A percentile compares a stretch with the other conserved stretches of the same genome.
These are phyloP conservation scores for Remorina albescens DNA, from an alignment of 2,797 vertebrate genomes.

Conservation along the genomic window DNA sequence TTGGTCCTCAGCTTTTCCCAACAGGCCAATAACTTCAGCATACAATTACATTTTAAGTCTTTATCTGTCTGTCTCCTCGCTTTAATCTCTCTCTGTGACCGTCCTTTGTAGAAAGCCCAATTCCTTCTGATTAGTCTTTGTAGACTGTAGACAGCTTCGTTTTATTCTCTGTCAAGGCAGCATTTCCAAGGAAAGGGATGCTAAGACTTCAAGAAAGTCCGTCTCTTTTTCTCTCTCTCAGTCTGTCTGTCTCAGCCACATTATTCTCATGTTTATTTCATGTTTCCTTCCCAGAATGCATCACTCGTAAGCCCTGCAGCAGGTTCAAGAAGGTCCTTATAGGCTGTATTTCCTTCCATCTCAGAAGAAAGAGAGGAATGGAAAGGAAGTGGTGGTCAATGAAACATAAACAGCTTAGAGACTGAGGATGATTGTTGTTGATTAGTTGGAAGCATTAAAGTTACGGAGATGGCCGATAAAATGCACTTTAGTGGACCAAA, in stretches of 20 bases:
- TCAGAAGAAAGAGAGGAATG: constrained; percentile 41
- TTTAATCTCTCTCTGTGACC: constrained; percentile 62
- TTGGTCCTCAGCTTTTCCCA: constrained; percentile 71
- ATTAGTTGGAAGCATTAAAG: constrained; percentile 29
- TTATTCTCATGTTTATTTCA: constrained; percentile 80
- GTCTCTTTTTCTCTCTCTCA: background rate
- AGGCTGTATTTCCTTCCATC: constrained; percentile 44
- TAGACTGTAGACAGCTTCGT: constrained; percentile 55
- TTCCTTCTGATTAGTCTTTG: constrained; percentile 63
- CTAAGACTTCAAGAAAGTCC: constrained; percentile 33
- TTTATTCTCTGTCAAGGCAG: constrained; percentile 52
- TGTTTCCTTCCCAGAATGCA: constrained; percentile 68
- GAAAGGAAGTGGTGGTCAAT: constrained; percentile 33
- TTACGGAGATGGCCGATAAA: constrained; percentile 5
- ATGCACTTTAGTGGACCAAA: background rate
- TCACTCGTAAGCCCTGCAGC: constrained; percentile 62
- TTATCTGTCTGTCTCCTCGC: constrained; percentile 61
- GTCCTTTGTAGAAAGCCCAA: constrained; percentile 56
- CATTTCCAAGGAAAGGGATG: constrained; percentile 41
- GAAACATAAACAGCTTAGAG: constrained; percentile 37
- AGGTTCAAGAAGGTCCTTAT: constrained; percentile 54
- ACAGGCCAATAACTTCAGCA: constrained; percentile 68
- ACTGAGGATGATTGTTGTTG: constrained; percentile 35
- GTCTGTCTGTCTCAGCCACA: constrained; percentile 35
- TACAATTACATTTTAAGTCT: constrained; percentile 76